Evolutionary conservation across 2,888 invertebrate species (phyloP), one percentile per base, ranked within the genome.

Genomic region (Drosophila neoperkinsi): DNA sequence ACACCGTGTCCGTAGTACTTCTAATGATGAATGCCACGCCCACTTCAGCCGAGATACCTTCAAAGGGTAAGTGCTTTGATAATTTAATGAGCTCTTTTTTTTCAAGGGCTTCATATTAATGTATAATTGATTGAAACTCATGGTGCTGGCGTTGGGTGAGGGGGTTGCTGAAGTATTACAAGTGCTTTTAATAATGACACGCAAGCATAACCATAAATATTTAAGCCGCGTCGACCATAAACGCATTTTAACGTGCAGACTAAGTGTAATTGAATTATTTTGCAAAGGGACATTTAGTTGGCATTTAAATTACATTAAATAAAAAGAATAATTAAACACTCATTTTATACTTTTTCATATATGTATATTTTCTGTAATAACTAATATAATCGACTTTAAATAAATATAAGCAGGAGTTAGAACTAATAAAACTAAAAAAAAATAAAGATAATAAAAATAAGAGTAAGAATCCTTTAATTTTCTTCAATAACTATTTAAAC

Each of bases 31-130:
- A 84, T 68, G 88, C 85, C 65, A 79, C 89, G 65, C 90, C 88
- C 79, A 72, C 80, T 10, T 66, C 77, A 34, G 85, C 93, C 66
- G 93, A 93, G 78, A 93, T 93, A 81, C 91, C 92, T 71, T 90
- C 93, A 74, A 93, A 93, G 90, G 93, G 93, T 93, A 85, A 90
- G 88, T 90, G 60, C 81, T 81, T 89, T 90, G 82, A 82, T 82
- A 81, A 90, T 88, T 90, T 84, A 88, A 85, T 90, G 77, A 84
- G 77, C 72, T 71, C 36, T 74, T 46, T 55, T 59, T 59, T 71
- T 77, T 66, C 72, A 72, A 72, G 71, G 84, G 75, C 79, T 87
- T 79, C 66, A 79, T 70, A 51, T 41, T 31, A 68, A 71, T 71
- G 74, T 79, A 74, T 71, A 67, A 84, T 69, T 76, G 72, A 76